Evolutionary conservation across 2,888 invertebrate genomes (phyloP), one percentile per base, ranked within the genome.

Genomic region (Mantis religiosa): DNA sequence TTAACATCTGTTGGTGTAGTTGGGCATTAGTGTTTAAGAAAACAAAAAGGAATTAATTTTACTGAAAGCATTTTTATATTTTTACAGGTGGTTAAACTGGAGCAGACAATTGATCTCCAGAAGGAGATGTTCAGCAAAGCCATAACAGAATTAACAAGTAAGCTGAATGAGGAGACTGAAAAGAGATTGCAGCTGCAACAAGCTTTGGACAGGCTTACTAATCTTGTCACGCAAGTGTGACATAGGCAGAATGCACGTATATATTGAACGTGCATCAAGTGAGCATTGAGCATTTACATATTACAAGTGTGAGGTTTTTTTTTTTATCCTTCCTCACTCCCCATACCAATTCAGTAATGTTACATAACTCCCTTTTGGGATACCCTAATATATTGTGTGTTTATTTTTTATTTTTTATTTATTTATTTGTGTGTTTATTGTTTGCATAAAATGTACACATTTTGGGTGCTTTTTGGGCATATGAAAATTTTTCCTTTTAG

Each of bases 141-240:
- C 90, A 95, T 97, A 89, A 96, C 96, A 89, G 96, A 96, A 86
- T 93, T 97, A 90, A 94, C 94, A 90, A 93, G 93, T 82, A 95
- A 95, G 91, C 92, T 97, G 88, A 94, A 95, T 87, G 93, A 94
- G 87, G 97, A 97, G 92, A 93, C 94, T 2, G 96, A 96, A 90
- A 95, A 95, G 92, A 94, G 96, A 82, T 94, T 94, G 91, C 93
- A 95, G 89, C 92, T 97, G 90, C 96, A 96, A 91, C 94, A 94
- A 84, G 95, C 96, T 92, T 93, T 96, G 89, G 96, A 96, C 91
- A 96, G 96, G 92, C 94, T 96, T 90, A 95, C 95, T 90, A 95
- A 96, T 91, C 95, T 96, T 92, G 96, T 96, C 91, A 96, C 96
- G 92, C 96, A 96, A 93, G 96, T 96, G 93, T 96, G 87, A 89